Percentiles rank a stretch among this genome's conserved stretches.
These are phyloP conservation scores for Amphiprion clarkii DNA, from an alignment of 2,797 vertebrate genomes.

Conservation along the genomic window DNA sequence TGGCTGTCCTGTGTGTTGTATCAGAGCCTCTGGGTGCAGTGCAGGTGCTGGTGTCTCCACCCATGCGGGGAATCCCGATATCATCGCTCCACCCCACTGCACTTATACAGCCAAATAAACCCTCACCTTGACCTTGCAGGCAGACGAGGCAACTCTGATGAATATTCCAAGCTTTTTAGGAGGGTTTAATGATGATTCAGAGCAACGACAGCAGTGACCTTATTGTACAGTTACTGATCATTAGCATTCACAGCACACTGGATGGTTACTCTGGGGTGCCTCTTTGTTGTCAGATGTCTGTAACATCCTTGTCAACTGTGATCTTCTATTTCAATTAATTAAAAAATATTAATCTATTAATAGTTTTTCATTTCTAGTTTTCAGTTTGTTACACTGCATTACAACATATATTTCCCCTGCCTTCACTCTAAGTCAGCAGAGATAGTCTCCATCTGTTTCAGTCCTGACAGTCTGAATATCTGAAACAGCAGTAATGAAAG, in stretches of 20 bases:
- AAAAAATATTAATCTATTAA: too few species aligned
- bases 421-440: too few species aligned
- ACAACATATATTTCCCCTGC: too few species aligned
- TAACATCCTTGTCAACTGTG: not conserved
- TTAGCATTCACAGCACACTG: slow-evolving; percentile 38
- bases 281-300: not conserved
- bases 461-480: too few species aligned
- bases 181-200: slow-evolving; percentile 34
- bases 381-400: too few species aligned
- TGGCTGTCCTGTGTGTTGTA: not conserved
- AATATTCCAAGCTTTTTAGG: slow-evolving; percentile 49
- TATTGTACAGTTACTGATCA: slow-evolving; percentile 7
- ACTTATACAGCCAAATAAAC: slow-evolving; percentile 8
- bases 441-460: too few species aligned
- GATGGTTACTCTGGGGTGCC: not conserved
- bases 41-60: slow-evolving; percentile 2
- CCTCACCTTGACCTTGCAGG: slow-evolving; percentile 19
- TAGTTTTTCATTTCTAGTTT: too few species aligned
- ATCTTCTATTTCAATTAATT: too few species aligned
- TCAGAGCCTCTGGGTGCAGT: slow-evolving; percentile 6
- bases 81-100: slow-evolving; percentile 28
- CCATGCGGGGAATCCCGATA: slow-evolving; percentile 36
- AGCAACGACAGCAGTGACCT: slow-evolving; percentile 33
- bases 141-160: slow-evolving; percentile 25
- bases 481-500: too few species aligned